These are phyloP conservation scores for Agrochola lychnidis DNA, from an alignment of 2,888 invertebrate species.

Conservation along the genomic window DNA sequence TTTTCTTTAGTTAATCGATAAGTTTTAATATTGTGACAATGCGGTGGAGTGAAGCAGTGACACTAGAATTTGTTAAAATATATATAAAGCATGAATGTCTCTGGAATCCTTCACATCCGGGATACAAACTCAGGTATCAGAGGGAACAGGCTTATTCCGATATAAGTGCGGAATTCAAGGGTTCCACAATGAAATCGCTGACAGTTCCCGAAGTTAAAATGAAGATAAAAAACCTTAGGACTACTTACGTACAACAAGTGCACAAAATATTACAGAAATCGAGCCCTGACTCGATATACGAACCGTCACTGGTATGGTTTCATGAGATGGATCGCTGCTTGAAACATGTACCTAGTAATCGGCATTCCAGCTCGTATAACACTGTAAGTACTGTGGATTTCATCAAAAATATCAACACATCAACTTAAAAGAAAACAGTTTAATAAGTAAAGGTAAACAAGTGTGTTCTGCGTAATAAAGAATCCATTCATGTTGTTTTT, in stretches of 20 bases:
- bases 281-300: conserved; percentile 80
- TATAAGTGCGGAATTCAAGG: conserved; percentile 79
- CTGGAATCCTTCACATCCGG: conserved; percentile 85
- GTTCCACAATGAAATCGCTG: conserved; percentile 76
- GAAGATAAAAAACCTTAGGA: conserved; percentile 87
- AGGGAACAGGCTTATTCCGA: conserved; percentile 82
- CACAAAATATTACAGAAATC: conserved; percentile 86
- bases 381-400: conserved; percentile 55
- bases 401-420: neutral
- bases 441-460: neutral
- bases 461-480: neutral
- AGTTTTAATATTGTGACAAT: conserved; percentile 66
- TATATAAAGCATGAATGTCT: conserved; percentile 88
- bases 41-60: conserved; percentile 87
- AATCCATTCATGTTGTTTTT: neutral
- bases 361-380: conserved; percentile 69
- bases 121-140: conserved; percentile 82
- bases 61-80: conserved; percentile 86
- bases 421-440: neutral
- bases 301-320: conserved; percentile 85
- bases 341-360: conserved; percentile 79
- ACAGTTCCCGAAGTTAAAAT: conserved; percentile 84
- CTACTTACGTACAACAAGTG: conserved; percentile 87
- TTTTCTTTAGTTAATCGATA: conserved; percentile 9
- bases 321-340: conserved; percentile 85